Conservation (phyloP, 2,888 invertebrate genomes). For the Xylota sylvarum region DNA sequence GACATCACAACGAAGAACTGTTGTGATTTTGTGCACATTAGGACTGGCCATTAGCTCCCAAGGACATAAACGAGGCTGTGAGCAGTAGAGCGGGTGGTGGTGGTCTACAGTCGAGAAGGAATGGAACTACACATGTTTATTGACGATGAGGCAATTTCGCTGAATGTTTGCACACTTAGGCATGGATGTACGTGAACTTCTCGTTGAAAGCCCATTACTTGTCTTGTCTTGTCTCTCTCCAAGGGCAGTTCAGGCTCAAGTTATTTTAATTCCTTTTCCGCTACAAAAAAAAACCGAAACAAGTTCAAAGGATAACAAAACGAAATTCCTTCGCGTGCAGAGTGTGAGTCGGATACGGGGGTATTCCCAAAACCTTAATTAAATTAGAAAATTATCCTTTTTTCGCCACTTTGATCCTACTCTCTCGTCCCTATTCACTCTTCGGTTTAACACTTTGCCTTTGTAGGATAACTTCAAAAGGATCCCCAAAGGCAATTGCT, state of each 20-base stretch:
- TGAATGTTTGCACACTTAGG: constrained; percentile 64
- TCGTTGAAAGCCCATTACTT: constrained; percentile 55
- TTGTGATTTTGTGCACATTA: constrained; percentile 75
- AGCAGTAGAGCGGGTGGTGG: background rate
- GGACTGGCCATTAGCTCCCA: constrained; percentile 74
- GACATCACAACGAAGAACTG: constrained; percentile 68
- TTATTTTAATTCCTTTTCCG: constrained; percentile 54
- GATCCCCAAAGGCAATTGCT: constrained; percentile 67
- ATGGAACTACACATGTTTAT: constrained; percentile 71
- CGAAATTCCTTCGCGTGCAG: constrained; percentile 39
- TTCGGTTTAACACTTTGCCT: constrained; percentile 66
- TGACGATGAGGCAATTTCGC: constrained; percentile 68
- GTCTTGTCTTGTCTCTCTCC: constrained; percentile 28
- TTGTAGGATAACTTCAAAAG: constrained; percentile 63
- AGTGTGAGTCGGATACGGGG: background rate
- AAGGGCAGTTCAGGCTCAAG: constrained; percentile 28
- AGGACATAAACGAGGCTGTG: constrained; percentile 55
- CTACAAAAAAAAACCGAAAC: background rate
- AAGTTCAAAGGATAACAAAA: constrained; percentile 52
- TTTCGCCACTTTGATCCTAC: constrained; percentile 68
- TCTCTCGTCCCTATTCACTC: constrained; percentile 28
- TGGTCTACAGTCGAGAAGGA: constrained; percentile 21
- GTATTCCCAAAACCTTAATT: constrained; percentile 66
- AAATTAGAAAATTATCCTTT: constrained; percentile 76
- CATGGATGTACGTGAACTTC: constrained; percentile 65